Evolutionary conservation across 2,888 invertebrate genomes (phyloP).

Genomic region (Amiota communis): DNA sequence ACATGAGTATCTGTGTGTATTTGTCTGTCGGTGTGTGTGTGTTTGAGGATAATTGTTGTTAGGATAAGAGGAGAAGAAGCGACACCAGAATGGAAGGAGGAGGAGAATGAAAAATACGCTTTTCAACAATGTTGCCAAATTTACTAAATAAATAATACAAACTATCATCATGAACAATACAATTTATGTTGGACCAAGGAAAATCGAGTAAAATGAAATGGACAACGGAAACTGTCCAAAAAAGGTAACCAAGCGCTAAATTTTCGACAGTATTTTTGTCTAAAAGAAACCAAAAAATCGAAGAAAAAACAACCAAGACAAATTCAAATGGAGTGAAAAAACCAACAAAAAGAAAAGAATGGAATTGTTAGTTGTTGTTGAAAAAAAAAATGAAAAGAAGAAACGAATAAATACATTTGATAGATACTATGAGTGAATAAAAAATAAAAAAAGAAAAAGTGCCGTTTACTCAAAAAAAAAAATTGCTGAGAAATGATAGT

Average conservation of each 20-base stretch:
- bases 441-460: conserved; percentile 15
- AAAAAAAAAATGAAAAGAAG: conserved; percentile 10
- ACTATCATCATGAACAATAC: background rate
- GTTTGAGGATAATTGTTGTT: no score
- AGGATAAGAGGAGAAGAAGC: no score
- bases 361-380: no score
- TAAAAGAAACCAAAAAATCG: no score
- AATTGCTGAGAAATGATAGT: background rate
- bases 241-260: conserved; percentile 23
- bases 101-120: background rate
- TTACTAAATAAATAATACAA: conserved; percentile 15
- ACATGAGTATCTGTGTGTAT: no score
- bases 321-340: conserved; percentile 7
- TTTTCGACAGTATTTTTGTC: conserved; percentile 6
- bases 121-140: conserved; percentile 12
- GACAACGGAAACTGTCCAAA: conserved; percentile 9
- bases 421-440: background rate
- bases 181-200: background rate
- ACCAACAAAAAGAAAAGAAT: conserved; percentile 5
- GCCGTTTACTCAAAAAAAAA: background rate
- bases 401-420: conserved; percentile 17
- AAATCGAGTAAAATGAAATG: background rate
- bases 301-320: no score
- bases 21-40: no score
- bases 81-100: no score